These are phyloP conservation scores for Papilio elwesi DNA, from an alignment of 2,888 invertebrate genomes.

Conservation along the genomic window DNA sequence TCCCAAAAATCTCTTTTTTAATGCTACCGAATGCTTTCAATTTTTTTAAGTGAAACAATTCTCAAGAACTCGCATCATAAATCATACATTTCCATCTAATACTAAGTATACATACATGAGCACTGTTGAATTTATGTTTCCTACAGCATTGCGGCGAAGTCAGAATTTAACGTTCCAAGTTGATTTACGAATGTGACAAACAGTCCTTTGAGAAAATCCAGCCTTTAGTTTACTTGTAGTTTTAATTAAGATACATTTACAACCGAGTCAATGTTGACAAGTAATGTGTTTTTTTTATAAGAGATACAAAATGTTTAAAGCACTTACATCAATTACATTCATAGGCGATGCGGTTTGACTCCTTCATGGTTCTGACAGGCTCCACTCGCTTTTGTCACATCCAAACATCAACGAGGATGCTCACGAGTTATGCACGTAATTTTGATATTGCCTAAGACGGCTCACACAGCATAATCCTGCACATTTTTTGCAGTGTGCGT, in stretches of 20 bases:
- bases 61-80: background rate
- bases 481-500: no score
- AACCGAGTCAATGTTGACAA: background rate
- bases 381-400: no score
- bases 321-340: no score
- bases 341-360: no score
- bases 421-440: no score
- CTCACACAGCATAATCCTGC: no score
- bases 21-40: no score
- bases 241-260: background rate
- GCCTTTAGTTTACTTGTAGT: background rate
- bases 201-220: background rate
- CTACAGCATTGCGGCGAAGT: conserved; percentile 21
- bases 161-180: conserved; percentile 9
- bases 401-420: no score
- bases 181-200: conserved; percentile 19
- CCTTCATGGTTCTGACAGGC: no score
- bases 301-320: background rate
- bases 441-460: no score
- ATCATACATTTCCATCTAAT: conserved; percentile 10
- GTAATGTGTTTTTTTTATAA: background rate
- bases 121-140: conserved; percentile 13
- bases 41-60: background rate
- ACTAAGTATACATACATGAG: background rate
- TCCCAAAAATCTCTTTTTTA: no score